Evolutionary conservation across 2,113 vertebrate species (phyloP).

Genomic region (Rhinolophus sinicus): DNA sequence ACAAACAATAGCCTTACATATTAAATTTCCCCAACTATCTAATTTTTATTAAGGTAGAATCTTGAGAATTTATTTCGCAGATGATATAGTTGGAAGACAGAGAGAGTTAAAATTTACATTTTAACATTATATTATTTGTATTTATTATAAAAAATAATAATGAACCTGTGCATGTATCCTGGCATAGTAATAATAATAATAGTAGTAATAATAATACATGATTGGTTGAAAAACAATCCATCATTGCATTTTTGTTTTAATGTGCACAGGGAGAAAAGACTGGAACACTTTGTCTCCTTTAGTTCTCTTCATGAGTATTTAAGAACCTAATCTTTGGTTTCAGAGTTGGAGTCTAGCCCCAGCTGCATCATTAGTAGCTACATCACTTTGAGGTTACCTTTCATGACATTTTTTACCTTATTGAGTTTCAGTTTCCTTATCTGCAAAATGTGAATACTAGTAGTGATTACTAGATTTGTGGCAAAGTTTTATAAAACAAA

Average conservation of each 20-base stretch:
- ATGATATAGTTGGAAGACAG: not conserved
- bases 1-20: not conserved
- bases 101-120: not conserved
- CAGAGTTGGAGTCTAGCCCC: not conserved
- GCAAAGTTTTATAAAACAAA: not conserved
- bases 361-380: not conserved
- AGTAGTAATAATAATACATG: not conserved
- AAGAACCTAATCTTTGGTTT: not conserved
- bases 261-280: not conserved
- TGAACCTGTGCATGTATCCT: accelerated
- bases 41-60: not conserved
- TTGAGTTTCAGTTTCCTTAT: not conserved
- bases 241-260: not conserved
- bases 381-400: not conserved
- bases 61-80: not conserved
- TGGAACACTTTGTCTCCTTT: not conserved
- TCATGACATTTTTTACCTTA: not conserved
- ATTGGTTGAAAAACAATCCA: not conserved
- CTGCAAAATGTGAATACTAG: not conserved
- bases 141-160: not conserved
- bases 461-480: not conserved
- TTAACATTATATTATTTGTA: not conserved
- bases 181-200: not conserved
- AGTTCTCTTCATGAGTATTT: not conserved
- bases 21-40: not conserved